phyloP scores from a whole-genome alignment of 2,113 vertebrate species.

The Carassius carassius region DNA sequence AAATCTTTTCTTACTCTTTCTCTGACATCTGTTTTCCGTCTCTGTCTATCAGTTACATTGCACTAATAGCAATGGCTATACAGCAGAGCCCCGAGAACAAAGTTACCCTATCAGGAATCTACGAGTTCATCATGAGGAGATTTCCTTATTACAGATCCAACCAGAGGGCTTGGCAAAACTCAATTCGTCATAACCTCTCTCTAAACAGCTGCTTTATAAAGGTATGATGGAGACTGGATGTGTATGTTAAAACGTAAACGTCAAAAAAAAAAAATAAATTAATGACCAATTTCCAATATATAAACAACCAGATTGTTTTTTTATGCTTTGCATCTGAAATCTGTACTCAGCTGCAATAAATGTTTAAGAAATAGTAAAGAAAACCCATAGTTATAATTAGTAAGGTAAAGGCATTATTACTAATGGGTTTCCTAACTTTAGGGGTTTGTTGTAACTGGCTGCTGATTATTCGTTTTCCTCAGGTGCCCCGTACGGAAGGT shows the following conservation, averaged over 20 bases:
- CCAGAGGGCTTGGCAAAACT: constrained; percentile 98
- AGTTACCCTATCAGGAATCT: constrained; percentile 95
- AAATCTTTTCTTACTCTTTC: constrained; percentile 17
- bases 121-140: constrained; percentile 96
- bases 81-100: constrained; percentile 93
- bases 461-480: constrained; percentile 41
- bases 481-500: constrained; percentile 94
- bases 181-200: constrained; percentile 96
- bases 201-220: constrained; percentile 99
- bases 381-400: constrained; percentile 2
- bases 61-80: constrained; percentile 97
- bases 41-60: constrained; percentile 86
- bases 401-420: not conserved
- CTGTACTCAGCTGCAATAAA: not conserved
- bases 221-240: constrained; percentile 69
- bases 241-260: not conserved
- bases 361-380: not conserved
- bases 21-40: constrained; percentile 35
- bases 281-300: too few species aligned
- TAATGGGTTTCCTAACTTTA: constrained; percentile 6
- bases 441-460: constrained; percentile 20
- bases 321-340: not conserved
- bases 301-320: constrained; percentile 3
- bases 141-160: constrained; percentile 97
- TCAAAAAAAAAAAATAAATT: not conserved